Evolutionary conservation across 2,797 vertebrate genomes (phyloP), one percentile per base, ranked within the genome.

Genomic region (Oryzias sinensis): DNA sequence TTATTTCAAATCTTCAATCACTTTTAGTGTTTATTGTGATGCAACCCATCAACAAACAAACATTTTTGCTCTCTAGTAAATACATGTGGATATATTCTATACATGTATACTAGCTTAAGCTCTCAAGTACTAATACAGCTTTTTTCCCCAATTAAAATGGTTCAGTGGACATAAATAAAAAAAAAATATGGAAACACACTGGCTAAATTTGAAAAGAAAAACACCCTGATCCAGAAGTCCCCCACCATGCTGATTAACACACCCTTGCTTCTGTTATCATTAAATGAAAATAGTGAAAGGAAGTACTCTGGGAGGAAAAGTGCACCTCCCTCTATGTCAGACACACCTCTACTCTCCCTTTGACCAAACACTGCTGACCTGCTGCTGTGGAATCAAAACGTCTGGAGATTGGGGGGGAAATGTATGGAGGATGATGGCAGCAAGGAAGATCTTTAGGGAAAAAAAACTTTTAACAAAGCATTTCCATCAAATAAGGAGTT

Each of bases 271-370:
- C 71, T 67, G 49, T 80, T 90, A 89, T 89, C 85, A 59, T 59
- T 62, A 65, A 72, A 80, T 64, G 64, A 80, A 87, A 89, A 89
- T 77, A 88, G 62, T 79, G 60, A 55, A 70, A 83, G 77, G 74
- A 79, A 86, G 78, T 61, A 84, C 78, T 85, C 76, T 71, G 78
- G 45, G 68, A 76, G 87, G 87, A 89, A 91, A 86, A 78, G 52
- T 14, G 58, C 65, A 63, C 79, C 85, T 84, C 86, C 86, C 81
- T 87, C 57, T 60, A 65, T 52, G 48, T 46, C 64, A 56, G 71
- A 60, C 64, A 74, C 71, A 65, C 69, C 76, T 76, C 63, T 24
- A 74, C 29, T 40, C 68, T 56, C 61, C 49, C 59, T 72, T 45
- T 20, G 47, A 43, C 46, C 47, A 66, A 68, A 61, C 17, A 8